Evolutionary conservation across 2,888 invertebrate genomes (phyloP), one percentile per base, ranked within the genome.

Genomic region (Frankliniella fusca): DNA sequence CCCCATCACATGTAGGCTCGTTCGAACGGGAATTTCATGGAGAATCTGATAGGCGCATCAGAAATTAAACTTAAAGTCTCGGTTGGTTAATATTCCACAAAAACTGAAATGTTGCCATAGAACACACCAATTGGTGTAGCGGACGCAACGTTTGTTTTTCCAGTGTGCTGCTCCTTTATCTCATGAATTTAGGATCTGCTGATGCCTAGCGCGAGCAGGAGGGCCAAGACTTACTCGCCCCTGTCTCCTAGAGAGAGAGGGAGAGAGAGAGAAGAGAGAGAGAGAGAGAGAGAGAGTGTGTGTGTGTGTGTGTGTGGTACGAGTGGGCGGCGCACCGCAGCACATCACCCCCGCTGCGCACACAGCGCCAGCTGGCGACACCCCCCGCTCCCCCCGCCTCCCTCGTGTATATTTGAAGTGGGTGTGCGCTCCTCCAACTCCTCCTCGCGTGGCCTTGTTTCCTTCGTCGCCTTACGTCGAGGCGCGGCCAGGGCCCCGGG

Each of bases 121-220:
- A n/a, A n/a, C n/a, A n/a, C n/a, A n/a, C n/a, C n/a, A n/a, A n/a
- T n/a, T n/a, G n/a, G n/a, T n/a, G n/a, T n/a, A n/a, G n/a, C n/a
- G n/a, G n/a, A n/a, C n/a, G n/a, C n/a, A n/a, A n/a, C n/a, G n/a
- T n/a, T n/a, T n/a, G n/a, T n/a, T n/a, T n/a, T n/a, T n/a, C n/a
- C n/a, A n/a, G n/a, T 54, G 20, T 61, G 70, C 23, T n/a, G 70
- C 70, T 70, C 23, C 70, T 70, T 70, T 70, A 70, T 70, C 70
- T 70, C 70, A 70, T 70, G 70, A 70, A 70, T 70, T 70, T 70
- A 70, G 70, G 70, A 70, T 70, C 70, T 23, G 23, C 70, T 70
- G 70, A 70, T 70, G 70, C 70, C 70, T 38, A 38, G 38, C 5
- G 38, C 38, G 38, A 3, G 61, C 61, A 61, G 11, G 38, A 2